These are phyloP conservation scores for Polyploca ridens DNA, from an alignment of 2,888 invertebrate genomes.

Conservation along the genomic window DNA sequence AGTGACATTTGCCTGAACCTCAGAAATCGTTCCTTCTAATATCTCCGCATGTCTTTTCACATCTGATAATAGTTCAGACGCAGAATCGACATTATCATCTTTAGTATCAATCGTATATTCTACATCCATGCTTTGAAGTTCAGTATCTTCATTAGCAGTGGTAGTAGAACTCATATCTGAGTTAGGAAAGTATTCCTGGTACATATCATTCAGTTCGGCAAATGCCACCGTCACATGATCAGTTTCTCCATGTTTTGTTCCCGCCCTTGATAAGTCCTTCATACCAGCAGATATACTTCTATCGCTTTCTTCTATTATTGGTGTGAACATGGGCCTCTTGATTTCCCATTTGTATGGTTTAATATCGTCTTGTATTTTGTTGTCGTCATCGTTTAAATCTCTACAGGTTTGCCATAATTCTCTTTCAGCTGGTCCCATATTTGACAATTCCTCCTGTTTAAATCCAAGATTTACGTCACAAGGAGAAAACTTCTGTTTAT, in stretches of 20 bases:
- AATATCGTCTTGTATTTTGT: conserved; percentile 50
- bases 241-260: conserved; percentile 51
- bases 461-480: conserved; percentile 44
- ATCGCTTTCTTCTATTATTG: conserved; percentile 77
- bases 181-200: conserved; percentile 65
- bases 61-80: conserved; percentile 77
- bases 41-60: conserved; percentile 75
- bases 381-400: conserved; percentile 52
- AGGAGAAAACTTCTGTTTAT: conserved; percentile 55
- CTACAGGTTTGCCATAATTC: conserved; percentile 73
- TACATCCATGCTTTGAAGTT: conserved; percentile 38
- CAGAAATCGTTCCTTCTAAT: conserved; percentile 80
- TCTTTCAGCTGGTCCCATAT: conserved; percentile 78
- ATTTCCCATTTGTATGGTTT: conserved; percentile 57
- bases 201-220: conserved; percentile 75
- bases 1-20: conserved; percentile 81
- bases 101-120: conserved; percentile 48
- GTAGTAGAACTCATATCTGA: conserved; percentile 54
- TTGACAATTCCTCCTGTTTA: conserved; percentile 52
- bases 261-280: conserved; percentile 48
- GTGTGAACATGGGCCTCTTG: conserved; percentile 67
- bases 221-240: conserved; percentile 75
- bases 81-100: conserved; percentile 74
- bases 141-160: conserved; percentile 43
- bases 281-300: conserved; percentile 59